Percentiles rank a stretch among this genome's conserved stretches.
phyloP scores from a whole-genome alignment of 2,888 invertebrate genomes.

The Drosophila anomalata region DNA sequence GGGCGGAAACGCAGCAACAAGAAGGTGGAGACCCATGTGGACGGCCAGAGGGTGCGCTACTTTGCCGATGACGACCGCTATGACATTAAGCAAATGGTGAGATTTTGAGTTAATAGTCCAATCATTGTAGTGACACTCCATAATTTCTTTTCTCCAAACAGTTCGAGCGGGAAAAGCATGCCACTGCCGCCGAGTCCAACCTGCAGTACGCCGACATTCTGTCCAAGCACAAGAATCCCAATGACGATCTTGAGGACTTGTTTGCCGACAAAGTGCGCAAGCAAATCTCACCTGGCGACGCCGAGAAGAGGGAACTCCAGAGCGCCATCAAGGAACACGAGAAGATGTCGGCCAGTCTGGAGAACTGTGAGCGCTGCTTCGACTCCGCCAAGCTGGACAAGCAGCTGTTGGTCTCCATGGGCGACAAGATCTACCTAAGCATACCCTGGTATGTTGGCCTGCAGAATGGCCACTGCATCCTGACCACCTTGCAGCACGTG shows the following conservation, averaged over 20 bases:
- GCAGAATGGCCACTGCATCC: conserved; percentile 92
- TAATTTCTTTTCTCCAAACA: conserved; percentile 67
- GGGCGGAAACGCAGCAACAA: conserved; percentile 79
- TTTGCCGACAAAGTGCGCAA: conserved; percentile 91
- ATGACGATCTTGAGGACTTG: conserved; percentile 93
- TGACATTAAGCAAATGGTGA: conserved; percentile 92
- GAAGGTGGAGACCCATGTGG: conserved; percentile 88
- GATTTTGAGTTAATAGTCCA: neutral
- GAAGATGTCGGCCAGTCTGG: conserved; percentile 88
- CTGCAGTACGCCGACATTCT: conserved; percentile 91
- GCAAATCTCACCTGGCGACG: conserved; percentile 86
- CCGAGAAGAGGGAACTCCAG: conserved; percentile 87
- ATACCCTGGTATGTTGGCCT: conserved; percentile 92
- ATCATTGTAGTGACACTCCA: neutral
- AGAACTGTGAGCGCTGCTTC: conserved; percentile 92
- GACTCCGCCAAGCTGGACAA: conserved; percentile 92
- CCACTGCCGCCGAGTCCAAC: conserved; percentile 91
- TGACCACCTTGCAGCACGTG: conserved; percentile 93
- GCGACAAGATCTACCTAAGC: conserved; percentile 92
- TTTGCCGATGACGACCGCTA: conserved; percentile 96
- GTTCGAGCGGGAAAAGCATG: conserved; percentile 92
- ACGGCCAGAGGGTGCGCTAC: conserved; percentile 91
- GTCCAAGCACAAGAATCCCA: conserved; percentile 86
- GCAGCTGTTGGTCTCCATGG: conserved; percentile 92
- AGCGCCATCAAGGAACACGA: conserved; percentile 90